Percentiles rank a stretch among this genome's conserved stretches.
Conservation (phyloP, 2,888 invertebrate genomes). For the Mesorhabditis belari region DNA sequence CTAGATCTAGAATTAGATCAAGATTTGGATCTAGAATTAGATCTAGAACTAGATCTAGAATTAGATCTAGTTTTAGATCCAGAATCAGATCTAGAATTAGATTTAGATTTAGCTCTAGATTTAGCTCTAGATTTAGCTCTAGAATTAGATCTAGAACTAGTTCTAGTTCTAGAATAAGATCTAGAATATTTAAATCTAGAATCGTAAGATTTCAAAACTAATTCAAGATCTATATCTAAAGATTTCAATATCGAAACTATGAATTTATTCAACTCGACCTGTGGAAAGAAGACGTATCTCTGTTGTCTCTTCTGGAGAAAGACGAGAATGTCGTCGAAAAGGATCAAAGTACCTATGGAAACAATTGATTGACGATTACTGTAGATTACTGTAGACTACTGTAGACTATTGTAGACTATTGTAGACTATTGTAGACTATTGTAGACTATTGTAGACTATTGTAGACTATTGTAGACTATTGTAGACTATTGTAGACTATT, state of each 20-base stretch:
- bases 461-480: too few species aligned
- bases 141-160: neutral
- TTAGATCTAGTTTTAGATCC: neutral
- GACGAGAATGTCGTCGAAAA: conserved; percentile 36
- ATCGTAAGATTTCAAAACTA: neutral
- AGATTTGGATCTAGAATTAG: neutral
- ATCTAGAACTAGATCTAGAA: neutral
- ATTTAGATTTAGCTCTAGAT: neutral
- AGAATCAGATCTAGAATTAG: neutral
- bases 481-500: too few species aligned
- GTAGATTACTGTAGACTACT: too few species aligned
- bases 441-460: too few species aligned
- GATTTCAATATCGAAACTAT: too few species aligned
- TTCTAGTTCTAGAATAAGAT: neutral
- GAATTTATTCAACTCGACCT: neutral
- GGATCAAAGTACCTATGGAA: conserved; percentile 15
- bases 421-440: too few species aligned
- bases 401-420: too few species aligned
- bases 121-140: neutral
- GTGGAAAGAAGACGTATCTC: conserved; percentile 14
- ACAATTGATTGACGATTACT: too few species aligned
- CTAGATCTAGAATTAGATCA: too few species aligned
- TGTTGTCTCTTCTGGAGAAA: conserved; percentile 16
- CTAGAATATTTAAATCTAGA: neutral
- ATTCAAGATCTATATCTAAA: too few species aligned